Base-by-base conservation (phyloP, 1,140 invertebrate species). In the Harlomillsia oculata region DNA sequence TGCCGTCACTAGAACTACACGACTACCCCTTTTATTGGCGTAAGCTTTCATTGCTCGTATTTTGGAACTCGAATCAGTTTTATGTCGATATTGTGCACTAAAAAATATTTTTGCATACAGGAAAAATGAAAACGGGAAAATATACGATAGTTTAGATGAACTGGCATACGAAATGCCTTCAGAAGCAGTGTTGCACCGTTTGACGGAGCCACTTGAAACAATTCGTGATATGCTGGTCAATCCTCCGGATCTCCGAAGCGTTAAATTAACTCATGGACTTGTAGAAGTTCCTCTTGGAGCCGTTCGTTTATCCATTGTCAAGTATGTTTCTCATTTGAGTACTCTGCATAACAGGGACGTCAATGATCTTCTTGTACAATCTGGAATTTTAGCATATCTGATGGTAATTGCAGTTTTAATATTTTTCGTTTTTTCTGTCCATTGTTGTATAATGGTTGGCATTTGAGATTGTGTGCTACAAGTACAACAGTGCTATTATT, bases 271-370 rank as follows among this genome's bases (percentile, higher is more conserved):
- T n/a, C 30, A 62, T 36, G 60, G 60, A 1, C n/a, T 50, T 21
- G 40, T 62, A 20, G 37, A 62, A 40, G 39, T 50, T 18, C 60
- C 60, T 4, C 23, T 62, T 23, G 60, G 60, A 21, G 37, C 54
- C 29, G 28, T 53, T 30, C 40, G 60, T 28, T 54, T 62, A 32
- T 44, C 55, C 16, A 58, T 62, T 43, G 60, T 51, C 8, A 62
- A 58, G 30, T 62, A 51, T 29, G 32, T 62, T 62, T 54, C 60
- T 62, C 60, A 62, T 30, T 50, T 58, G 26, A 34, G 28, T 32
- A 48, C 45, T 28, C 45, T 48, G 30, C 45, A 23, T 9, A 32
- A 20, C 16, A 34, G 4, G 20, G 4, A 16, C 18, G 28, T 48
- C 28, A 48, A 32, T n/a, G 20, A n/a, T 32, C 21, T 13, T 32